Percentiles rank a stretch among this genome's conserved stretches.
phyloP scores from a whole-genome alignment of 2,797 vertebrate species.

The Syngnathus rostellatus region DNA sequence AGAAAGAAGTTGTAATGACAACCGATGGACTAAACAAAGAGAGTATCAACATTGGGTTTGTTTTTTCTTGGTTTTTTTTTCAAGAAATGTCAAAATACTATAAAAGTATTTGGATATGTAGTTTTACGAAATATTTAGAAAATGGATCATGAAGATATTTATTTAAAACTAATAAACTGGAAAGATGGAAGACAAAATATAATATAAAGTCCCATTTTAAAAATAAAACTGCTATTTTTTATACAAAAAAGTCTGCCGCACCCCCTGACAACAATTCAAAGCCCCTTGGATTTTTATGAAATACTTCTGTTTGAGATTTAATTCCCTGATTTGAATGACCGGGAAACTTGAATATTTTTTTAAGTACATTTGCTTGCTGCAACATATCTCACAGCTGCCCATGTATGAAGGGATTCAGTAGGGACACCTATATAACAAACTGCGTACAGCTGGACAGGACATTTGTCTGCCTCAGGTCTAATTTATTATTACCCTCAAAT shows the following conservation, averaged over 20 bases:
- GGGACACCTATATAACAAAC: constrained; percentile 5
- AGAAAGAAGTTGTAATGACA: constrained; percentile 62
- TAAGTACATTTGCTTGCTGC: constrained; percentile 7
- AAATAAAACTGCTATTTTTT: constrained; percentile 73
- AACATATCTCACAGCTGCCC: constrained; percentile 9
- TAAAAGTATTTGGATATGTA: constrained; percentile 67
- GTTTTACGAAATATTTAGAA: constrained; percentile 67
- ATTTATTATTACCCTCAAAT: constrained; percentile 20
- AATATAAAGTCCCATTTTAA: constrained; percentile 62
- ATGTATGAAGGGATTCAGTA: not conserved
- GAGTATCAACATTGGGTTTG: constrained; percentile 51
- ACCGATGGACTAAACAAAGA: constrained; percentile 61
- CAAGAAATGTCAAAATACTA: constrained; percentile 59
- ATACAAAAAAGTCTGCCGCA: constrained; percentile 52
- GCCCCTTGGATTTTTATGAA: constrained; percentile 23
- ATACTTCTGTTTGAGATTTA: constrained; percentile 21
- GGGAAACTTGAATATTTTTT: constrained; percentile 13
- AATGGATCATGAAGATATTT: constrained; percentile 67
- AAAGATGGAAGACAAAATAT: constrained; percentile 26
- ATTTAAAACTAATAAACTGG: constrained; percentile 52
- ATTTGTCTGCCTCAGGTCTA: constrained; percentile 53
- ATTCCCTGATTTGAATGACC: constrained; percentile 19
- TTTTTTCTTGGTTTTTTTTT: constrained; percentile 41
- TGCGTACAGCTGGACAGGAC: constrained; percentile 45
- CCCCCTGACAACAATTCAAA: constrained; percentile 37